Evolutionary conservation across 1,140 invertebrate species (phyloP).

Genomic region (Mizuhopecten yessoensis): DNA sequence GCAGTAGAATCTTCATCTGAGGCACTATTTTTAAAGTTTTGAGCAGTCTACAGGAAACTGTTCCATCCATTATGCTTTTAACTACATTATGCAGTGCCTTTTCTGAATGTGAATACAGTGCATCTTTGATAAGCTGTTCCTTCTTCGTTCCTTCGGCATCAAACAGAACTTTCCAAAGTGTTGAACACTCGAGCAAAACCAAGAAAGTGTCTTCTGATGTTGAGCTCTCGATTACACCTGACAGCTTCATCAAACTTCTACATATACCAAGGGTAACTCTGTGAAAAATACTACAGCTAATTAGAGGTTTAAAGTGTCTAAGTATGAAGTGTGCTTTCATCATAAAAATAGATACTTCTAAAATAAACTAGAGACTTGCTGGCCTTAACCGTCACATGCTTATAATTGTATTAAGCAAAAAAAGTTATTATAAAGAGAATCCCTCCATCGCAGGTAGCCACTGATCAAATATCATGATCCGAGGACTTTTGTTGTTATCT

Average conservation of each 20-base stretch:
- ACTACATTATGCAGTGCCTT: neutral
- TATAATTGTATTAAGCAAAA: too few relatives aligned
- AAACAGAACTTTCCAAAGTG: slow-evolving; percentile 44
- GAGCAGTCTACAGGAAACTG: neutral
- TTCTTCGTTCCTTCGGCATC: slow-evolving; percentile 43
- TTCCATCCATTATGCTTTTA: neutral
- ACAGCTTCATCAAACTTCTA: neutral
- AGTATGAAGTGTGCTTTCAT: too few relatives aligned
- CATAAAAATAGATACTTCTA: too few relatives aligned
- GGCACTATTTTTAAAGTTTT: neutral
- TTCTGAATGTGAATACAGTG: neutral
- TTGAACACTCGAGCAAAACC: neutral
- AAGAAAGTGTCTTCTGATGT: neutral
- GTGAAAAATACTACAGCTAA: too few relatives aligned
- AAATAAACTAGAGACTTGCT: too few relatives aligned
- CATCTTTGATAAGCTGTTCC: neutral
- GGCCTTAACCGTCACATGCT: too few relatives aligned
- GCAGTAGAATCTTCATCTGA: neutral
- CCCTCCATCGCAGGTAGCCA: too few relatives aligned
- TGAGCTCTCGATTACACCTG: neutral
- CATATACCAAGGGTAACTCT: neutral
- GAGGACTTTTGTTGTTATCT: too few relatives aligned
- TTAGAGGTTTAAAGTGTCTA: too few relatives aligned
- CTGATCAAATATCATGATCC: too few relatives aligned
- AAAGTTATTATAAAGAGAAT: too few relatives aligned